A percentile compares a stretch with the other conserved stretches of the same genome.
Evolutionary conservation across 2,888 invertebrate genomes (phyloP).

Genomic region (Synanthedon formicaeformis): DNA sequence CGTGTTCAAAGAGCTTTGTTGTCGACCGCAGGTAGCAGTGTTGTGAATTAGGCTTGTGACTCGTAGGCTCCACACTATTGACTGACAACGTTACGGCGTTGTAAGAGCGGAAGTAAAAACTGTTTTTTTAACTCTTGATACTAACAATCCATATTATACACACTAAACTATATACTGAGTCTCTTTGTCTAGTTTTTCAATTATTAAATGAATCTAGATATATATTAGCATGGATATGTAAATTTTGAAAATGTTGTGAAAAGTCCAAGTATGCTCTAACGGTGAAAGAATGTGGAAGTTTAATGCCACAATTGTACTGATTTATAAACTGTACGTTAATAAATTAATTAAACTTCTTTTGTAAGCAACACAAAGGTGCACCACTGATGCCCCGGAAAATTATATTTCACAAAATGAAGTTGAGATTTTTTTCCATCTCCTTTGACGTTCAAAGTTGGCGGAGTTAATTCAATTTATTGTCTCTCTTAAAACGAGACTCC

Average conservation of each 20-base stretch:
- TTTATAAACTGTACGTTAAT: slow-evolving; percentile 29
- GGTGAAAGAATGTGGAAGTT: too few species aligned
- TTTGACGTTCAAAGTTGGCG: slow-evolving; percentile 58
- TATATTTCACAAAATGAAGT: slow-evolving; percentile 54
- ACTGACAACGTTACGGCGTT: not conserved
- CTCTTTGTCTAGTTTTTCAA: not conserved
- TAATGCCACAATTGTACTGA: slow-evolving; percentile 44
- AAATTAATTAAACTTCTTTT: slow-evolving; percentile 44
- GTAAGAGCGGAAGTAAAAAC: not conserved
- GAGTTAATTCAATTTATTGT: slow-evolving; percentile 66
- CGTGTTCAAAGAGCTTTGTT: slow-evolving; percentile 51
- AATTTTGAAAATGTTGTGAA: not conserved
- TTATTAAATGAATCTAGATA: not conserved
- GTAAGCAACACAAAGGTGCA: slow-evolving; percentile 40
- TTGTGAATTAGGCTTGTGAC: slow-evolving; percentile 13
- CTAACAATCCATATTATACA: too few species aligned
- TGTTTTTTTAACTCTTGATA: not conserved
- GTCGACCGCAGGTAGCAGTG: slow-evolving; percentile 29
- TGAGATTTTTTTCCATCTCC: slow-evolving; percentile 37
- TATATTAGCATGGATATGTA: not conserved
- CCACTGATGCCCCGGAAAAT: slow-evolving; percentile 48
- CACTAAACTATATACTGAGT: too few species aligned
- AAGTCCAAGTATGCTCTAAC: too few species aligned
- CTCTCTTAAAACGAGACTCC: slow-evolving; percentile 62
- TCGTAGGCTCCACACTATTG: not conserved